phyloP scores from a whole-genome alignment of 2,888 invertebrate genomes.

The Lycia hirtaria region DNA sequence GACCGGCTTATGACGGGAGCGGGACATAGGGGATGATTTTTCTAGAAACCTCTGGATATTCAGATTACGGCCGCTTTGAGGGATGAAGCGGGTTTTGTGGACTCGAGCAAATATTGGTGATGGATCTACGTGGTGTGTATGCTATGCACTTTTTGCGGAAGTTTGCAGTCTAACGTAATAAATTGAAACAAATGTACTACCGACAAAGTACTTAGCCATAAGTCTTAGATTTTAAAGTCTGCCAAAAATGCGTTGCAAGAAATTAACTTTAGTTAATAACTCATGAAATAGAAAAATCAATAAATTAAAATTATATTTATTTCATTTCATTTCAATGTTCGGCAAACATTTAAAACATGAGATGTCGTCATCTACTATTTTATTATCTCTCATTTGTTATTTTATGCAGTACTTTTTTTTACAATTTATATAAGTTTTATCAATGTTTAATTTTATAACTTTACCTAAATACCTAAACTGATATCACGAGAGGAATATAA shows the following conservation, averaged over 20 bases:
- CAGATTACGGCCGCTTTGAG: slow-evolving; percentile 31
- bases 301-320: too few relatives aligned
- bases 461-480: not conserved
- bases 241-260: too few relatives aligned
- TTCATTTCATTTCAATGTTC: too few relatives aligned
- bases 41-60: slow-evolving; percentile 26
- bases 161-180: too few relatives aligned
- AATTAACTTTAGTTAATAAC: too few relatives aligned
- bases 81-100: slow-evolving; percentile 25
- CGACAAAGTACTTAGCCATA: too few relatives aligned
- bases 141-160: not conserved
- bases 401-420: too few relatives aligned
- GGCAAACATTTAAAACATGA: not conserved
- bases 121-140: not conserved
- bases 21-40: slow-evolving; percentile 27
- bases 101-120: slow-evolving; percentile 28
- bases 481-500: not conserved
- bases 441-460: not conserved
- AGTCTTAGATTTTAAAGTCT: too few relatives aligned
- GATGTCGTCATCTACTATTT: too few relatives aligned
- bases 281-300: too few relatives aligned
- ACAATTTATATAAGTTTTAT: not conserved
- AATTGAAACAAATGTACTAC: too few relatives aligned
- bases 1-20: slow-evolving; percentile 46
- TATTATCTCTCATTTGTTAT: too few relatives aligned